Evolutionary conservation across 2,797 vertebrate genomes (phyloP).

Genomic region (Spea hammondii): DNA sequence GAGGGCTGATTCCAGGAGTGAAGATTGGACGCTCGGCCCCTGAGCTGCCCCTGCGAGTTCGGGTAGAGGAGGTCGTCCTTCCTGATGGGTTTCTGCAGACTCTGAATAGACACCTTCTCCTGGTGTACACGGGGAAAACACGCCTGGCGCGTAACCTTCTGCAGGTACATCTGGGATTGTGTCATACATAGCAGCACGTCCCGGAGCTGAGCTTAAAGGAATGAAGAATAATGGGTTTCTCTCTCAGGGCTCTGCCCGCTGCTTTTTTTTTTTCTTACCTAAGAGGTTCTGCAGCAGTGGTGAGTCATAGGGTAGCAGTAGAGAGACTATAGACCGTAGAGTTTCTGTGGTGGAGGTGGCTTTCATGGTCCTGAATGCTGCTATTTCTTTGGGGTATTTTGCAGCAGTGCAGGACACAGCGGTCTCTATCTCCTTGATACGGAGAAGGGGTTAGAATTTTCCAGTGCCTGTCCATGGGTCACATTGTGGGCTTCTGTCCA

Average conservation of each 20-base stretch:
- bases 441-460: too few relatives aligned
- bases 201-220: too few relatives aligned
- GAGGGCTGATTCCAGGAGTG: conserved; percentile 84
- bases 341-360: too few relatives aligned
- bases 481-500: too few relatives aligned
- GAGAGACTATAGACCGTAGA: background rate
- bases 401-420: too few relatives aligned
- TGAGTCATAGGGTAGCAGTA: background rate
- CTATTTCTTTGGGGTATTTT: too few relatives aligned
- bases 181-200: background rate
- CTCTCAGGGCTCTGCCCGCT: too few relatives aligned
- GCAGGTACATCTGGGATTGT: conserved; percentile 72
- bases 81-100: conserved; percentile 70
- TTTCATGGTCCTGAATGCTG: too few relatives aligned
- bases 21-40: conserved; percentile 84
- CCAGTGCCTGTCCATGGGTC: too few relatives aligned
- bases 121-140: conserved; percentile 95
- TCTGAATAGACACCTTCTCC: conserved; percentile 81
- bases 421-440: too few relatives aligned
- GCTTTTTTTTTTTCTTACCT: background rate
- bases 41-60: conserved; percentile 80
- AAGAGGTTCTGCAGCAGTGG: background rate
- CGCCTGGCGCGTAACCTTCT: conserved; percentile 91
- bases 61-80: conserved; percentile 75
- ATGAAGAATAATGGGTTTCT: too few relatives aligned